Percentiles rank a stretch among this genome's conserved stretches.
Evolutionary conservation across 2,888 invertebrate genomes (phyloP).

Genomic region (Biston stratarius): DNA sequence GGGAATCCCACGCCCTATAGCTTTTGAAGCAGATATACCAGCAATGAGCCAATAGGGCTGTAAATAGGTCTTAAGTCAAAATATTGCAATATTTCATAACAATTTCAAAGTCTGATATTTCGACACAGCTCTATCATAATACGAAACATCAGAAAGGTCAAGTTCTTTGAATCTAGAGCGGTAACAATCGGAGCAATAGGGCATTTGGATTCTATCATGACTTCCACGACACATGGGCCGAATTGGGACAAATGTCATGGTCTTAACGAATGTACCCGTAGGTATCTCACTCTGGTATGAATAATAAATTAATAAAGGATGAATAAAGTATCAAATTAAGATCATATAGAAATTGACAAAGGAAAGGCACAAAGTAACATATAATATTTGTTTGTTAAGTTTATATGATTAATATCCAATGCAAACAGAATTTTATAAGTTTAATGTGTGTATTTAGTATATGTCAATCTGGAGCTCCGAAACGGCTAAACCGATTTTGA

Average conservation of each 20-base stretch:
- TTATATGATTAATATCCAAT: too few species aligned
- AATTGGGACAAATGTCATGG: constrained; percentile 41
- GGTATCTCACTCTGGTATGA: constrained; percentile 14
- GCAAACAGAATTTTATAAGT: too few species aligned
- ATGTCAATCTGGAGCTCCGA: too few species aligned
- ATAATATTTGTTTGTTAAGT: too few species aligned
- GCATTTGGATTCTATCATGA: constrained; percentile 37
- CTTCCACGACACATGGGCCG: constrained; percentile 27
- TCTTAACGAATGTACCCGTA: constrained; percentile 24
- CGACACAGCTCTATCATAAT: constrained; percentile 20
- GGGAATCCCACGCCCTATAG: too few species aligned
- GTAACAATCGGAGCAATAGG: constrained; percentile 34
- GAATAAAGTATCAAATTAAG: not conserved
- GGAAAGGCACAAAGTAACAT: too few species aligned
- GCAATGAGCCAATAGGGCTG: too few species aligned
- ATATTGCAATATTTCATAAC: not conserved
- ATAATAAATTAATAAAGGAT: constrained; percentile 17
- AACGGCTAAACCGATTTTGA: too few species aligned
- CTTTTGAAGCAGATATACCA: too few species aligned
- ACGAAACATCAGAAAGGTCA: constrained; percentile 31
- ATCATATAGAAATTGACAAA: too few species aligned
- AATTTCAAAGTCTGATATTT: not conserved
- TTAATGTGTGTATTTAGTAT: too few species aligned
- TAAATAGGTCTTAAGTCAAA: not conserved
- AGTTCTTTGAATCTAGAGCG: constrained; percentile 32